Evolutionary conservation across 2,113 vertebrate species (phyloP), one percentile per base, ranked within the genome.

Genomic region (Damaliscus lunatus): DNA sequence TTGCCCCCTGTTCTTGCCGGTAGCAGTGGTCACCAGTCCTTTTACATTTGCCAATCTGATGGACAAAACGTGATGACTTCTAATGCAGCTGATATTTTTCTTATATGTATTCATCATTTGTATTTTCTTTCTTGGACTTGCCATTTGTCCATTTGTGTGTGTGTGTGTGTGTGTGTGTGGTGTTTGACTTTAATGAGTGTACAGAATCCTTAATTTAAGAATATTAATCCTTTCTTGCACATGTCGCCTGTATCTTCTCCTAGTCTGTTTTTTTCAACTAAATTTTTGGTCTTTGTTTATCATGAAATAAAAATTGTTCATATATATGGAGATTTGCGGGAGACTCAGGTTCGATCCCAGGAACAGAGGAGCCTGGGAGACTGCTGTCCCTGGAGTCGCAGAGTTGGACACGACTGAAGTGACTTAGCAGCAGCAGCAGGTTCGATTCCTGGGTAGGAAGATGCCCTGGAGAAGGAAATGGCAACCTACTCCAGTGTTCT

Each of bases 291-390:
- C 36, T 95, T 95, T 77, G 36, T n/a, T 62, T 94, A 85, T 88
- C 71, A 71, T 40, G 86, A 92, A 92, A 78, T 97, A 84, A 94
- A 87, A 88, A 50, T 57, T 91, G 0, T 62, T 88, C 12, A 77
- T 27, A 27, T 25, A 77, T 25, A 27, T 77, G 71, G 12, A 27
- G 21, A 43, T 43, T 27, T 77, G 23, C 40, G 43, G 23, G 36
- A 43, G 23, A 74, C 71, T 40, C 71, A 43, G 71, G 23, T 43
- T 43, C 5, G 1, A 43, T 77, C 60, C 60, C 29, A 62, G 29
- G 60, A 29, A 62, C 60, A 31, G 29, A 62, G 60, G 60, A 33
- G 60, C 29, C 60, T 62, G 60, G 29, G 1, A 33, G 60, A 3
- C 60, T 31, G 14, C 14, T 0, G 14, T 16, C 60, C 33, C 29